phyloP scores from a whole-genome alignment of 2,113 vertebrate species.

The Oenanthe melanoleuca region DNA sequence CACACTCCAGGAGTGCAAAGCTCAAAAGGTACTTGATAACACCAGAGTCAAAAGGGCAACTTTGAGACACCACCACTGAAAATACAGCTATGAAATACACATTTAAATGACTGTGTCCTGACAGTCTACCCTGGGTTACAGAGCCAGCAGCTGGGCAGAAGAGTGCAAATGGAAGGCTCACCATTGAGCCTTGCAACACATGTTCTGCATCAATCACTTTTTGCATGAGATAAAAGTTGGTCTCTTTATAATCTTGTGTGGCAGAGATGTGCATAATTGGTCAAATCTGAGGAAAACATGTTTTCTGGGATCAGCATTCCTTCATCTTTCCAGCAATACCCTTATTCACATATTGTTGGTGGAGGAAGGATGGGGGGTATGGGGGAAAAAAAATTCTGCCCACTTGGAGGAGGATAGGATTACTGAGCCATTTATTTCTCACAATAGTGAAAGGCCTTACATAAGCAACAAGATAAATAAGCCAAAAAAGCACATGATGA shows the following conservation, averaged over 20 bases:
- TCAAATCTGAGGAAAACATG: not conserved
- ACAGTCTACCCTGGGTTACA: not conserved
- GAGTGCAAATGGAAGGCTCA: not conserved
- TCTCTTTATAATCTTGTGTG: not conserved
- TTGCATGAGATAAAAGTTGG: not conserved
- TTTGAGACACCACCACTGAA: not conserved
- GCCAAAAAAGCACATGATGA: not conserved
- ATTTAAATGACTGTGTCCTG: not conserved
- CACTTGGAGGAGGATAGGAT: not conserved
- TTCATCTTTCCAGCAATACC: not conserved
- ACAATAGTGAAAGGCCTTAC: not conserved
- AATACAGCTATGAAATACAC: not conserved
- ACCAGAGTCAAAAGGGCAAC: not conserved
- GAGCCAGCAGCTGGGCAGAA: not conserved
- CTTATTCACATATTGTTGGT: not conserved
- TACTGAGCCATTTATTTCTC: not conserved
- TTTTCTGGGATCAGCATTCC: not conserved
- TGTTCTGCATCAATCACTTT: not conserved
- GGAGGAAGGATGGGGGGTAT: fast-evolving
- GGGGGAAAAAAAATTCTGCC: not conserved
- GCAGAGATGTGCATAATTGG: not conserved
- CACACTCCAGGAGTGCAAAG: not conserved
- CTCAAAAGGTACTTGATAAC: not conserved
- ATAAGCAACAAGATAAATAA: not conserved
- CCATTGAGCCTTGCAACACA: not conserved